Evolutionary conservation across 2,888 invertebrate species (phyloP).

Genomic region (Antitype chi): DNA sequence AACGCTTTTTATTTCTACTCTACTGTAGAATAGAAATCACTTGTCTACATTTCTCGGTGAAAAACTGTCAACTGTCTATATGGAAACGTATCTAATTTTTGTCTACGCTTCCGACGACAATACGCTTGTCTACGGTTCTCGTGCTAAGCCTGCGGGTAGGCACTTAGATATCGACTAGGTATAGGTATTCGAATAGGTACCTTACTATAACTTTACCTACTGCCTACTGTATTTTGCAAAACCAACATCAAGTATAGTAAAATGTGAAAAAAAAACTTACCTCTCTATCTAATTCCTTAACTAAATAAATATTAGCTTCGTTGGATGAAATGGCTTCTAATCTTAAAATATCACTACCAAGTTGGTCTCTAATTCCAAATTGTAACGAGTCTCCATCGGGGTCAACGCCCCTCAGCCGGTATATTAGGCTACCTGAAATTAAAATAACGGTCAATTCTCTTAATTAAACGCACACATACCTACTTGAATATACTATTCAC

Average conservation of each 20-base stretch:
- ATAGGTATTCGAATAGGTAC: too few species aligned
- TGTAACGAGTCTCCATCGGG: slow-evolving; percentile 95
- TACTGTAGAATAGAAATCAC: too few species aligned
- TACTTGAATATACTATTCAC: slow-evolving; percentile 43
- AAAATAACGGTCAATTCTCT: slow-evolving; percentile 66
- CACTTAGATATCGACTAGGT: not conserved
- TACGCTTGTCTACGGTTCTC: too few species aligned
- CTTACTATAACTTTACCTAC: not conserved
- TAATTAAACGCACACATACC: slow-evolving; percentile 51
- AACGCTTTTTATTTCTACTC: too few species aligned
- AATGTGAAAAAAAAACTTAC: slow-evolving; percentile 82
- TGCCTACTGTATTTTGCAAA: not conserved
- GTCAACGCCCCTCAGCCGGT: slow-evolving; percentile 95
- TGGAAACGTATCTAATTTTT: too few species aligned
- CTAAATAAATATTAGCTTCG: slow-evolving; percentile 96
- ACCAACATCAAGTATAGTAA: not conserved
- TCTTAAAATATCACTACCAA: slow-evolving; percentile 95
- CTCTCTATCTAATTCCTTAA: slow-evolving; percentile 97
- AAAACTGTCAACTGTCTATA: too few species aligned
- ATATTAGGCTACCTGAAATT: slow-evolving; percentile 94
- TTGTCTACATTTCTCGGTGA: too few species aligned
- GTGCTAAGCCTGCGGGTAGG: too few species aligned
- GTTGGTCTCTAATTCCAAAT: slow-evolving; percentile 95
- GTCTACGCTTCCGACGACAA: too few species aligned
- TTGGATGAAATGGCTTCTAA: slow-evolving; percentile 95